Percentiles rank a stretch among this genome's conserved stretches.
Conservation (phyloP, 2,113 vertebrate species). For the Calonectris borealis region DNA sequence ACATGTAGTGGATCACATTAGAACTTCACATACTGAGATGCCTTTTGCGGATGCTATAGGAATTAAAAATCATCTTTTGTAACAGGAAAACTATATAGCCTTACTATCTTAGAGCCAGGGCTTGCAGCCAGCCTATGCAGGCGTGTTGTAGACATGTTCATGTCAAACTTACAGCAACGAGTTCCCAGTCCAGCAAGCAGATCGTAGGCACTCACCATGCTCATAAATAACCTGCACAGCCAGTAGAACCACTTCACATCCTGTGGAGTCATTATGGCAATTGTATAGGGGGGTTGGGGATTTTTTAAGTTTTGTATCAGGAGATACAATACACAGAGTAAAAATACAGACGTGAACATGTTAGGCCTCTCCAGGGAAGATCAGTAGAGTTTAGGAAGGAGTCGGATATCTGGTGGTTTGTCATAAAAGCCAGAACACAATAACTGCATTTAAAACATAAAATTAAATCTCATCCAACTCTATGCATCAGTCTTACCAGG, state of each 20-base stretch:
- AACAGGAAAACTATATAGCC: background rate
- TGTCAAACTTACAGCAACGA: accelerated
- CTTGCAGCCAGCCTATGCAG: background rate
- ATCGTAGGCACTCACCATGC: background rate
- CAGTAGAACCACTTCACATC: background rate
- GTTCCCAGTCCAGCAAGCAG: background rate
- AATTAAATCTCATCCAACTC: background rate
- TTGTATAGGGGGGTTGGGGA: background rate
- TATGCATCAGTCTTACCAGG: background rate
- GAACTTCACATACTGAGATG: background rate
- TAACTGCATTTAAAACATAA: background rate
- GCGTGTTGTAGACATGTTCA: accelerated
- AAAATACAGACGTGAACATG: background rate
- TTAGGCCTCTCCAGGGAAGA: background rate
- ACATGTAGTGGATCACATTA: background rate
- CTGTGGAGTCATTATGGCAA: too few relatives aligned
- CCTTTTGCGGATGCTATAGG: background rate
- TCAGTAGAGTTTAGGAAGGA: background rate
- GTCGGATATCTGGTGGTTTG: background rate
- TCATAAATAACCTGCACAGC: background rate
- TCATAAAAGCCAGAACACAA: background rate
- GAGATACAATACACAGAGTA: background rate
- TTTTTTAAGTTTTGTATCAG: background rate
- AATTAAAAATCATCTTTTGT: background rate
- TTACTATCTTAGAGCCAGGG: background rate